phyloP scores from a whole-genome alignment of 2,797 vertebrate genomes.

The Babyrousa celebensis region DNA sequence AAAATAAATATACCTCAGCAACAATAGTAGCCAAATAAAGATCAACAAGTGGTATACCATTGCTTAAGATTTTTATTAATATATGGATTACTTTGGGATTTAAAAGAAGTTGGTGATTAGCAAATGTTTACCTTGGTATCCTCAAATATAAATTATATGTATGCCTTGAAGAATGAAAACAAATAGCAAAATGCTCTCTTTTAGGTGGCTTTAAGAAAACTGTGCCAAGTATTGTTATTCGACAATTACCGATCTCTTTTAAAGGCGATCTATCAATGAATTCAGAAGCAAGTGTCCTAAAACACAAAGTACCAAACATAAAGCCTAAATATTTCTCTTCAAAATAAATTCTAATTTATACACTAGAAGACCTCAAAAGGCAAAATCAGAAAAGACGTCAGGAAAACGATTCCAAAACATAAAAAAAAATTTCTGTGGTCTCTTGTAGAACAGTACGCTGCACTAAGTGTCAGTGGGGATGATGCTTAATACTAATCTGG shows the following conservation, averaged over 20 bases:
- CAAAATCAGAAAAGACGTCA: not conserved
- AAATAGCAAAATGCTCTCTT: constrained; percentile 55
- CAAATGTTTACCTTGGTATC: constrained; percentile 20
- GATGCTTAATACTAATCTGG: not conserved
- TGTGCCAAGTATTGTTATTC: constrained; percentile 37
- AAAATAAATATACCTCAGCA: constrained; percentile 48
- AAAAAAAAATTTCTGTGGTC: not conserved
- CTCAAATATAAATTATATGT: constrained; percentile 42
- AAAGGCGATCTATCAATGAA: not conserved
- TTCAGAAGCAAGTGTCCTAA: constrained; percentile 22
- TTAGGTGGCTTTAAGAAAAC: not conserved
- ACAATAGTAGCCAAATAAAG: not conserved
- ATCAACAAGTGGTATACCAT: not conserved
- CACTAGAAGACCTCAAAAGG: not conserved
- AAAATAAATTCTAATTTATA: constrained; percentile 69
- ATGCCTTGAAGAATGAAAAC: constrained; percentile 62
- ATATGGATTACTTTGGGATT: constrained; percentile 4
- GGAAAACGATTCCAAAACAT: not conserved
- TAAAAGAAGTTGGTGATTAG: constrained; percentile 42
- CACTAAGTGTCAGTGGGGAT: not conserved
- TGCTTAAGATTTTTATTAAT: constrained; percentile 47
- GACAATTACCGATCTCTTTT: constrained; percentile 35
- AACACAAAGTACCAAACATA: not conserved
- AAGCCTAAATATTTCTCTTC: constrained; percentile 32
- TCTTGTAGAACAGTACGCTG: not conserved